Evolutionary conservation across 2,888 invertebrate genomes (phyloP), one percentile per base, ranked within the genome.

Genomic region (Diarsia mendica): DNA sequence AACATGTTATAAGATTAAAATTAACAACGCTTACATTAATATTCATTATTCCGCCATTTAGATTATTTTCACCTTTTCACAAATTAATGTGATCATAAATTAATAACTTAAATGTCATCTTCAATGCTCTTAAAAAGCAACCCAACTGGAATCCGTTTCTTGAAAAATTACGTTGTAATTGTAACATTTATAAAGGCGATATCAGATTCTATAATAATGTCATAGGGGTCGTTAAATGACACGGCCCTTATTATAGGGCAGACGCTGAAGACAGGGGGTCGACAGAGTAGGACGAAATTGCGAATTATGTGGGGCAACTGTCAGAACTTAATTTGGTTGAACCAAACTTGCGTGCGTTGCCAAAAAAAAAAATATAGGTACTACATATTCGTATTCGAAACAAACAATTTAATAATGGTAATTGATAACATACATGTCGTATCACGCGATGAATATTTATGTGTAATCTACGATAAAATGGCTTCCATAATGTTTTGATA

Each of bases 121-220:
- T 69, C 49, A 44, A 69, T 58, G 20, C 28, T 48, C n/a, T 61
- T n/a, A n/a, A 13, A 60, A 67, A 53, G 61, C 4, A 48, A 49
- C 11, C 1, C 20, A 67, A 61, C 53, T 20, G n/a, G 49, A 79
- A 13, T 13, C 69, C 63, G 44, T 20, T 51, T 33, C 49, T 46
- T n/a, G 10, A 28, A 60, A 53, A 67, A 58, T 65, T 55, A 72
- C 39, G 2, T 65, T 6, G 46, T 15, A 11, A 68, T 65, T 6
- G 39, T 15, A 11, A 68, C 60, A 33, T 48, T 64, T 67, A 75
- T 75, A 78, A 61, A 77, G 77, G 71, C 60, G 67, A 79, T 83
- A 82, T 85, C 80, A 80, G 84, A 89, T 89, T 88, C 80, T 87
- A 79, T 84, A 89, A 87, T 86, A 86, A 86, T 87, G 82, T 88